A percentile compares a stretch with the other conserved stretches of the same genome.
Evolutionary conservation across 2,113 vertebrate genomes (phyloP).

Genomic region (Typhlomys cinereus): DNA sequence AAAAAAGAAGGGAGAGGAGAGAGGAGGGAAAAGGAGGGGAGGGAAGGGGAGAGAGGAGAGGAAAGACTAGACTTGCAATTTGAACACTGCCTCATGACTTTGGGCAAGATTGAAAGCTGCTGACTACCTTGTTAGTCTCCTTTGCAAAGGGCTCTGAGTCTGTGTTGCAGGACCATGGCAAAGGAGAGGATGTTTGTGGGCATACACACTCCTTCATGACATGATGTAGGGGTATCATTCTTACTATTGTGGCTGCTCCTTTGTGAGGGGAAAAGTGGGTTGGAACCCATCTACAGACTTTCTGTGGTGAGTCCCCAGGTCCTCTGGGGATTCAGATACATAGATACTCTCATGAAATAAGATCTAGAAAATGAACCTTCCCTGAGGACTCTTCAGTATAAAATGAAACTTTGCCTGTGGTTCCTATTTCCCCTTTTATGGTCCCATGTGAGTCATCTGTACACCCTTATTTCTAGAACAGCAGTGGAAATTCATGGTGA

Average conservation of each 20-base stretch:
- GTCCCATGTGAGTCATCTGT: neutral
- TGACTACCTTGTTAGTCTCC: neutral
- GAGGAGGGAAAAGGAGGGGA: neutral
- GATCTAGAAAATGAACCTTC: neutral
- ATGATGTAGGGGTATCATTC: no score
- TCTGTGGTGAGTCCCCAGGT: neutral
- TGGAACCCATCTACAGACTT: rapidly evolving
- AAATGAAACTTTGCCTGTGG: neutral
- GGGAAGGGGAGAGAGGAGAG: neutral
- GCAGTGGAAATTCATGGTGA: neutral
- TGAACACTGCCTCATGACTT: neutral
- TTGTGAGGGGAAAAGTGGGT: neutral
- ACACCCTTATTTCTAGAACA: neutral
- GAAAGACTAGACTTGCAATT: neutral
- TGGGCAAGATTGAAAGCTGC: neutral
- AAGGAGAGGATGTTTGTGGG: rapidly evolving
- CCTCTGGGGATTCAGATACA: neutral
- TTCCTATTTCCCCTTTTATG: neutral
- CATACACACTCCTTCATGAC: neutral
- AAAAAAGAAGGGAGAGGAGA: neutral
- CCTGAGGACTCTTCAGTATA: neutral
- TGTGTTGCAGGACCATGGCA: neutral
- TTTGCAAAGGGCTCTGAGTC: no score
- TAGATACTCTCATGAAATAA: neutral
- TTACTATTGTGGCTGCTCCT: neutral